Evolutionary conservation across 2,797 vertebrate species (phyloP).

Genomic region (Novumbra hubbsi): DNA sequence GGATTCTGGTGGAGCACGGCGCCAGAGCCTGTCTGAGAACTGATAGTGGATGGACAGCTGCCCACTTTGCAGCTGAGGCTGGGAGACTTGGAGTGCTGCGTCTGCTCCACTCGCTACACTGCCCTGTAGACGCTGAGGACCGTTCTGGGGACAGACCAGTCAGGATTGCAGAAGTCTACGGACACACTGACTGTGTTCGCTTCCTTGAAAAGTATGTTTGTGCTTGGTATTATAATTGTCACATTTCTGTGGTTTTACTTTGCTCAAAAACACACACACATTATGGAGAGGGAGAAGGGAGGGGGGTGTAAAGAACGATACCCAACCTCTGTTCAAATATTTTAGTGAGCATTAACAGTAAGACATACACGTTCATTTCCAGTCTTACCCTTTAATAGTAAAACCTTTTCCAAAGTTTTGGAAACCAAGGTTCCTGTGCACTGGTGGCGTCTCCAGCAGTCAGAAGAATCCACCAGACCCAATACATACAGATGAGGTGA

Average conservation of each 20-base stretch:
- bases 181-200: conserved; percentile 78
- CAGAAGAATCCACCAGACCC: too few relatives aligned
- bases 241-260: neutral
- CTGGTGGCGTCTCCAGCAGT: too few relatives aligned
- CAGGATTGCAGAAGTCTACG: conserved; percentile 85
- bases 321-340: too few relatives aligned
- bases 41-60: conserved; percentile 82
- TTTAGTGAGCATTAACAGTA: too few relatives aligned
- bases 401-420: too few relatives aligned
- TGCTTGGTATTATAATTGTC: neutral
- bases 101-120: conserved; percentile 79
- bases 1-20: conserved; percentile 77
- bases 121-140: conserved; percentile 79
- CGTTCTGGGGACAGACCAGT: conserved; percentile 82
- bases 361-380: too few relatives aligned
- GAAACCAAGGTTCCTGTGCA: too few relatives aligned
- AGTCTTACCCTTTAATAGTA: too few relatives aligned
- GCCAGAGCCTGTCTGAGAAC: conserved; percentile 81
- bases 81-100: conserved; percentile 79
- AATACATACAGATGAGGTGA: too few relatives aligned
- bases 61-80: conserved; percentile 85
- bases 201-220: conserved; percentile 68
- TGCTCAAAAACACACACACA: too few relatives aligned
- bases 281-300: too few relatives aligned
- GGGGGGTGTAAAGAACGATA: too few relatives aligned